A percentile compares a stretch with the other conserved stretches of the same genome.
Evolutionary conservation across 2,113 vertebrate species (phyloP).

Genomic region (Podarcis raffonei): DNA sequence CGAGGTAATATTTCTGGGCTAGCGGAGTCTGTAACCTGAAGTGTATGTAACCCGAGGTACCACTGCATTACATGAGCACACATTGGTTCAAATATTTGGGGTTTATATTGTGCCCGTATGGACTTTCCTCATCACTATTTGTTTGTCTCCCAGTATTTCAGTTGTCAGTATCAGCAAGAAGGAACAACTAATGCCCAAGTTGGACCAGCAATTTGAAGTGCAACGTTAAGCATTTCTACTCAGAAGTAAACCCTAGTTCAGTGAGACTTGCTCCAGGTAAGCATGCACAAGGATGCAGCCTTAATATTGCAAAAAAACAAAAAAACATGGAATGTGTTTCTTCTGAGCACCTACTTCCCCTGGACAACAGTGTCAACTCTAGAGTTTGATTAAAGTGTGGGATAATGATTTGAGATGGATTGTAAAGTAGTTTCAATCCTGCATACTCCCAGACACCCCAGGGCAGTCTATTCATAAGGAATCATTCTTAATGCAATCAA

Average conservation of each 20-base stretch:
- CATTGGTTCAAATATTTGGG: not conserved
- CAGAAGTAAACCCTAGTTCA: not conserved
- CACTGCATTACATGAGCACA: not conserved
- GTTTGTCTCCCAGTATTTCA: not conserved
- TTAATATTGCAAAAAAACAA: not conserved
- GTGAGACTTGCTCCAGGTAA: not conserved
- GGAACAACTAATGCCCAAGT: not conserved
- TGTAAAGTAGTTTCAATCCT: not conserved
- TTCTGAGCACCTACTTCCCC: not conserved
- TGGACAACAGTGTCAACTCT: not conserved
- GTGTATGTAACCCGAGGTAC: too few relatives aligned
- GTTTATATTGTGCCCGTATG: not conserved
- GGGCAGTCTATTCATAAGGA: conserved; percentile 51
- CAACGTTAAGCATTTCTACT: not conserved
- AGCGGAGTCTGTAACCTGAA: too few relatives aligned
- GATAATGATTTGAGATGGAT: not conserved
- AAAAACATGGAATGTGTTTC: not conserved
- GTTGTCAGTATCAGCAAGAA: not conserved
- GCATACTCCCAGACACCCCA: not conserved
- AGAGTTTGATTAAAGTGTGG: not conserved
- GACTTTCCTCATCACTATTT: not conserved
- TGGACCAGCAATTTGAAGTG: not conserved
- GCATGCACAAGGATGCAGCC: not conserved
- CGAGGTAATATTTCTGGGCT: too few relatives aligned
- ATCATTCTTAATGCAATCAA: conserved; percentile 17